Evolutionary conservation across 2,888 invertebrate species (phyloP), one percentile per base, ranked within the genome.

Genomic region (Leptopilina syphax): DNA sequence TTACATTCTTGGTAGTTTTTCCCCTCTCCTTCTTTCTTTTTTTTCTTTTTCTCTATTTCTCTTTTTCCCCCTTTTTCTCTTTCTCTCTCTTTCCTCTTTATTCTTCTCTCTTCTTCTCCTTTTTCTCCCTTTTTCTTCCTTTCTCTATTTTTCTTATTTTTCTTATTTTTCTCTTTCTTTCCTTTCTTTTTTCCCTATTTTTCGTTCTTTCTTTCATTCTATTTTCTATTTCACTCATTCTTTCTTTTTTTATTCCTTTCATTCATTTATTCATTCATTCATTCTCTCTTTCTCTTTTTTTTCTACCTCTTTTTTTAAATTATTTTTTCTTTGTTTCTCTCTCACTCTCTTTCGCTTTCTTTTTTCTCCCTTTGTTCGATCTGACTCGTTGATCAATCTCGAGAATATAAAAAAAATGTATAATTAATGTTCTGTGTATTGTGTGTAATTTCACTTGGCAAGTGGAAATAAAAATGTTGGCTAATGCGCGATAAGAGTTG

Each of bases 381-480:
- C 47, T 9, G 10, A 50, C 50, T 10, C 10, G 60, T 9, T 63
- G 63, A 63, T 63, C 63, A 63, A 63, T 63, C 63, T 63, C 24
- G n/a, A 50, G 10, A 10, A 12, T 3, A 50, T 3, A 50, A 24
- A 8, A 18, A 24, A 63, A 24, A 24, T 63, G 24, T 63, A 63
- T 63, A 18, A 63, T 63, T 63, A 63, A 63, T 63, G 63, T 18
- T 63, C n/a, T 57, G 57, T 57, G 13, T 60, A 6, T 44, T 44
- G 44, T 60, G 60, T 63, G 9, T 63, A 63, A 63, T 63, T 63
- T 63, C 63, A 24, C 18, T 24, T 24, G 7, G 24, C 63, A 63
- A 63, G 63, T 63, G 63, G 63, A 63, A 63, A 63, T 24, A 63
- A 63, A 63, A 63, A 63, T 63, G 63, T 63, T 63, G 18, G 18